Evolutionary conservation across 1,140 invertebrate genomes (phyloP), one percentile per base, ranked within the genome.

Genomic region (Gerris buenoi): DNA sequence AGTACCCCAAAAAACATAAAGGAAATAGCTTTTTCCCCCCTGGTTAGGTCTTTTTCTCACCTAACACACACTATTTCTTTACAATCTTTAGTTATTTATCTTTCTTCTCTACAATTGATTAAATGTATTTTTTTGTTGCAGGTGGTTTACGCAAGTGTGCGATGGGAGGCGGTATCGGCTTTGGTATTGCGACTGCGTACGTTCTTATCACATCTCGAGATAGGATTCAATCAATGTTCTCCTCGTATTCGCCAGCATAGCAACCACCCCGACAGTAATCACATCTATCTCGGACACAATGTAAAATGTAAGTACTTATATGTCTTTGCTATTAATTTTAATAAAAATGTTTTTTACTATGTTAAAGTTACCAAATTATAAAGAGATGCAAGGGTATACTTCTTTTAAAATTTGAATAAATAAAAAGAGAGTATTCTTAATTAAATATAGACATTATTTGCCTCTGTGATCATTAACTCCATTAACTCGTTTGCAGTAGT

Each of bases 121-220:
- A 69, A 22, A 14, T 22, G 22, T 60, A 15, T 22, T 15, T 60
- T 22, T 3, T 60, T 60, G 65, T 65, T 69, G 72, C 74, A 89
- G 88, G 85, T 77, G 89, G 90, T 67, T 74, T 90, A 59, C 81
- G 81, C 72, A 86, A 81, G 72, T 89, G 88, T 78, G 83, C 81
- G 1, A 73, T 88, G 60, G 89, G 88, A 64, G 89, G 88, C 57
- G 86, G 81, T 65, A 77, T 89, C 71, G 90, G 89, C 29, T 78
- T 90, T 25, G 83, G 80, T 66, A 72, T 89, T 64, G 83, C 87
- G 65, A 78, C 85, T 13, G 71, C 82, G 0, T 88, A 86, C 74
- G 83, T 83, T 69, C 74, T 87, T 68, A 84, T 83, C 77, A 83
- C 77, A 57, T 84, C 80, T 70, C 75, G 80, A 72, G 82, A 85